phyloP scores from a whole-genome alignment of 2,113 vertebrate genomes.

The Eublepharis macularius region DNA sequence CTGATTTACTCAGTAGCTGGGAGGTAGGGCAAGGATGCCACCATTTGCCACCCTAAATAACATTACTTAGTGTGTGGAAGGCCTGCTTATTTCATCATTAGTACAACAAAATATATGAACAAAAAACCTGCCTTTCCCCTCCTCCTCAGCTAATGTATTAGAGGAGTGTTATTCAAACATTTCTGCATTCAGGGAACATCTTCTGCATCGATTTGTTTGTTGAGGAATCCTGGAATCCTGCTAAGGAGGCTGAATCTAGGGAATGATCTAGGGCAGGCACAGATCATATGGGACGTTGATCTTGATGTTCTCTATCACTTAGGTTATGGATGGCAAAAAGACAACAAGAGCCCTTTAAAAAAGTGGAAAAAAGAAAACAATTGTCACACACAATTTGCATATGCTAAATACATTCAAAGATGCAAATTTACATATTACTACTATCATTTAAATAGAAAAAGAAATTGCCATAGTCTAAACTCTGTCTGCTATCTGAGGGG shows the following conservation, averaged over 20 bases:
- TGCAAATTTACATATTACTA: no score
- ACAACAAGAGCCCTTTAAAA: no score
- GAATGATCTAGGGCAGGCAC: no score
- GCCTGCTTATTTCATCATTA: constrained; percentile 59
- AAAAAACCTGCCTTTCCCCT: constrained; percentile 50
- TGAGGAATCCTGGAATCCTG: neutral
- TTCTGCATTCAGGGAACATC: neutral
- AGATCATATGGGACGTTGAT: no score
- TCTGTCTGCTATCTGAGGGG: no score
- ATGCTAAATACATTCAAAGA: no score
- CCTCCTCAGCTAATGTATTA: constrained; percentile 21
- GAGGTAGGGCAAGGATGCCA: constrained; percentile 58
- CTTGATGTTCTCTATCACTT: no score
- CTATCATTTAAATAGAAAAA: no score
- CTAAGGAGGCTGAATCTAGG: neutral
- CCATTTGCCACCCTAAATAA: constrained; percentile 63
- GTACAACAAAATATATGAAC: constrained; percentile 68
- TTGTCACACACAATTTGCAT: no score
- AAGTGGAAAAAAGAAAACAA: no score
- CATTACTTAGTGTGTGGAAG: constrained; percentile 56
- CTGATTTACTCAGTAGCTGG: constrained; percentile 57
- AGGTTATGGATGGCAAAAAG: no score
- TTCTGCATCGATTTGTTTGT: neutral
- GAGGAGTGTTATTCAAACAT: neutral
- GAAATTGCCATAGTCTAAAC: no score